Conservation (phyloP, 2,113 vertebrate genomes). For the Hyperopisus bebe region DNA sequence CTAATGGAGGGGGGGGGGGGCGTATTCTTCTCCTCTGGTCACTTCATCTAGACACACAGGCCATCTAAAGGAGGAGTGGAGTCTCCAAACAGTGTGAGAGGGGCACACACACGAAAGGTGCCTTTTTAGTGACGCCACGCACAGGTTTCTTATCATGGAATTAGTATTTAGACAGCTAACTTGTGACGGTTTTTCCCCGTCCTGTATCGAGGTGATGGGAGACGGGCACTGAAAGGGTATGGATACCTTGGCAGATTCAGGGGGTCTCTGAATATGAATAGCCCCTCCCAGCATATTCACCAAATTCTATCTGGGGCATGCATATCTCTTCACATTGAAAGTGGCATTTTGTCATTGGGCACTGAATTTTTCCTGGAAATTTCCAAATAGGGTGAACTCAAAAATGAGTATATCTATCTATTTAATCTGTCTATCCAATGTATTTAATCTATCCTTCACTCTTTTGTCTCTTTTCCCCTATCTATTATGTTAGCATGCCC, state of each 20-base stretch:
- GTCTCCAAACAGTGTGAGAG: not conserved
- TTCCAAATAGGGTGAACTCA: not conserved
- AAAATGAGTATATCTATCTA: not conserved
- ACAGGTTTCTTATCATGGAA: not conserved
- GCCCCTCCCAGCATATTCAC: not conserved
- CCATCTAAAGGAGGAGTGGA: not conserved
- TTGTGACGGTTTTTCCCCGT: not conserved
- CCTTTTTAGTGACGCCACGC: not conserved
- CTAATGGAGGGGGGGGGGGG: not conserved
- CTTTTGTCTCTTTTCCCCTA: not conserved
- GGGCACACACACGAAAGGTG: not conserved
- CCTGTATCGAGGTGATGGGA: not conserved
- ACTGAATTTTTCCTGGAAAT: not conserved
- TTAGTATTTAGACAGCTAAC: not conserved
- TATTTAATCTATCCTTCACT: not conserved
- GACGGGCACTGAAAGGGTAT: not conserved
- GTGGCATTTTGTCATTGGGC: not conserved
- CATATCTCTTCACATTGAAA: not conserved
- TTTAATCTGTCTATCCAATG: not conserved
- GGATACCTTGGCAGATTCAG: not conserved
- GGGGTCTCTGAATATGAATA: not conserved
- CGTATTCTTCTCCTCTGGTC: not conserved
- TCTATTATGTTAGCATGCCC: constrained; percentile 71
- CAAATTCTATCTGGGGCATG: not conserved
- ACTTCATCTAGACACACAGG: not conserved